Percentiles rank a stretch among this genome's conserved stretches.
Evolutionary conservation across 53 echinoderm and acorn worm genomes (phyloP).

Genomic region (Crossaster papposus): DNA sequence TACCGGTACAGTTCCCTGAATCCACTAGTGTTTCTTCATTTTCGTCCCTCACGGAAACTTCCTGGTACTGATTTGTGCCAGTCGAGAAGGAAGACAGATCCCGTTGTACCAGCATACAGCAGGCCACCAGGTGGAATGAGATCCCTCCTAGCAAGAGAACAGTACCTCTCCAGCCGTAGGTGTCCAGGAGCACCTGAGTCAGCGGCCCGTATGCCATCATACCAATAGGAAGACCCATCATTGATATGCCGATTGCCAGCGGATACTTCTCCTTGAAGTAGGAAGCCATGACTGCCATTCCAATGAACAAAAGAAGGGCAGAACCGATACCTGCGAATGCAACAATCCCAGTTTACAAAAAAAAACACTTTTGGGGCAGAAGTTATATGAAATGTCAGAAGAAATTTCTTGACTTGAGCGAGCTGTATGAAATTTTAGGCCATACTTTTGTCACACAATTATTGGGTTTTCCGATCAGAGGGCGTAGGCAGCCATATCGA

Average conservation of each 20-base stretch:
- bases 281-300: neutral
- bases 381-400: no score
- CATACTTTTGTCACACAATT: no score
- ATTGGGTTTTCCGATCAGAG: no score
- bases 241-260: neutral
- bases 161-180: neutral
- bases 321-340: neutral
- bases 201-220: constrained; percentile 10
- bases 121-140: neutral
- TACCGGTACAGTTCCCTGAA: neutral
- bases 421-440: no score
- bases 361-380: no score
- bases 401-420: no score
- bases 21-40: neutral
- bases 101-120: neutral
- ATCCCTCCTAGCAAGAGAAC: neutral
- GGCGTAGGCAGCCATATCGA: no score
- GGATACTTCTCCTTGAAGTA: constrained; percentile 1
- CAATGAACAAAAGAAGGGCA: neutral
- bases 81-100: neutral
- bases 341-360: no score
- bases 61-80: neutral
- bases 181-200: neutral
- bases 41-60: neutral
- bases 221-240: neutral